Evolutionary conservation across 2,797 vertebrate genomes (phyloP), one percentile per base, ranked within the genome.

Genomic region (Aplochiton taeniatus): DNA sequence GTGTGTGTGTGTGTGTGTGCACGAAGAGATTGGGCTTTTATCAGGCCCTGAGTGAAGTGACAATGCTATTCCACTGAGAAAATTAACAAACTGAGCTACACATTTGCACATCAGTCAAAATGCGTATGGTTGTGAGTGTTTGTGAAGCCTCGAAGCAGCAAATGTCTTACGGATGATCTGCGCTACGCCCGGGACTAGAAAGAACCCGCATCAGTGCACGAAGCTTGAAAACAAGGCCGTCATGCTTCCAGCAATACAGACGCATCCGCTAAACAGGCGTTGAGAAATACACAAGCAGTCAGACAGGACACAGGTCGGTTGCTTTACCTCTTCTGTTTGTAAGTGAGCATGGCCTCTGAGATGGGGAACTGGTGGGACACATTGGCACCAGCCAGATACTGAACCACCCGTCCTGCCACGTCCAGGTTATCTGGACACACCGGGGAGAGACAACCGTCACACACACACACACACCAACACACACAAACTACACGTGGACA

Each of bases 291-390:
- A 68, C 4, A 31, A 45, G 49, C 9, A 51, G 1, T 11, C 41
- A 9, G 11, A 4, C 52, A 43, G 11, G 31, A 47, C 1, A 49
- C 7, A 9, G 47, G n/a, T 2, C 1, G 31, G 31, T 31, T 6
- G 6, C 31, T 62, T 72, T 90, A 94, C 93, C 93, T 94, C 83
- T 94, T 94, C 81, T 94, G 93, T 68, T 93, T 94, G 82, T 94
- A 94, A 69, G 93, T 94, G 63, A 94, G 92, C 93, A 94, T 94
- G 63, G 93, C 93, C 60, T 94, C 93, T 9, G 93, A 93, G 81
- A 94, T 93, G 73, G 93, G 93, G 72, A 93, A 93, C 83, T 93
- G 93, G 72, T 94, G 93, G 43, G 93, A 93, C 55, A 92, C 85
- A 57, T 86, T 92, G 70, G 93, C 93, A 52, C 92, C 92, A 1